Base-by-base conservation (phyloP, 2,113 vertebrate genomes). In the Conger conger region DNA sequence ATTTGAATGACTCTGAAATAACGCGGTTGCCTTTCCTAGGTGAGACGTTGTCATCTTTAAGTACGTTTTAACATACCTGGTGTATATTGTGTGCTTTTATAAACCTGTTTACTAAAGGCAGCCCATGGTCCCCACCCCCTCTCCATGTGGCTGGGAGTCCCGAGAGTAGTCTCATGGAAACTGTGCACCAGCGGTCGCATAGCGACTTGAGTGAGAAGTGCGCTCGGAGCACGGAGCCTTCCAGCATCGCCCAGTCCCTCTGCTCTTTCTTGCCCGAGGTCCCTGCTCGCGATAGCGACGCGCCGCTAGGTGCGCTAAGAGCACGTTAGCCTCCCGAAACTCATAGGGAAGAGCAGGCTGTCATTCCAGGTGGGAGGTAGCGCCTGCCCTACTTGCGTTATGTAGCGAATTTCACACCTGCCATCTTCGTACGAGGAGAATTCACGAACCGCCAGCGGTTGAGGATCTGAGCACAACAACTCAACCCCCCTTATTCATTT, bases 401-500 rank as follows among this genome's bases (percentile, higher is more conserved):
- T 16, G 3, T 33, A 57, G 27, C 50, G 53, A 82, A 81, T 83
- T 82, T 79, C 80, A 63, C 80, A 84, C 83, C 79, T 1, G 1
- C 57, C 18, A 20, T 8, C 27, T 76, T 84, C 77, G 50, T 76
- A 40, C 38, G 50, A 38, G 73, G 80, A 57, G n/a, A 77, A 83
- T 86, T 54, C 27, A 20, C 42, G 68, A 20, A 33, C 54, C 82
- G 54, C 50, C 33, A 42, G 57, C 11, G 37, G 30, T 45, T 83
- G 63, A 83, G 45, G 35, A 40, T 78, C 40, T 33, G n/a, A 73
- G 9, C 18, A 27, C 57, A 27, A 63, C 17, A 27, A 11, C 13
- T 73, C 33, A n/a, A 33, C n/a, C 9, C 18, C 23, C 80, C 83
- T 81, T 84, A 60, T 60, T 53, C 30, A 15, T 30, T 23, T 76